Evolutionary conservation across 2,113 vertebrate species (phyloP), one percentile per base, ranked within the genome.

Genomic region (Rynchops niger): DNA sequence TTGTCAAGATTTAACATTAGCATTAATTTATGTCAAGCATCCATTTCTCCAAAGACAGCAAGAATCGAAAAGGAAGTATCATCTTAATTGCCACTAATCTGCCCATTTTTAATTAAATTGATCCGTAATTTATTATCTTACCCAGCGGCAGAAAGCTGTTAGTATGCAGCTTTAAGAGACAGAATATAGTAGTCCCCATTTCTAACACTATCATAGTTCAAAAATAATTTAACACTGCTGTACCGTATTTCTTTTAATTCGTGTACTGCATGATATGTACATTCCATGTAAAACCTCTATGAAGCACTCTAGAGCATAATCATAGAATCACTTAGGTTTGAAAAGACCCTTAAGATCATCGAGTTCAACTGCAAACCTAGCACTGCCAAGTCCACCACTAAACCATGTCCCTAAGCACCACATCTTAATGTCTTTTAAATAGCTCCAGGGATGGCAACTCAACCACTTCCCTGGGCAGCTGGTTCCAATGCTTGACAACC

Each of bases 11-110:
- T 97, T 97, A 98, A 97, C 94, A 97, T 95, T 97, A 98, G 93
- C 95, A 97, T 97, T 97, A 98, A 98, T 98, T 98, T 98, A 98
- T 96, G 95, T 97, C 97, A 98, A 91, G 89, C 86, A 98, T 97
- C 95, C 96, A 97, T 97, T 97, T 95, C 92, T 97, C 91, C 89
- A 93, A 97, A 98, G 96, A 97, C 93, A 97, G 97, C 86, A 96
- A 85, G 71, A 90, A 97, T 86, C 1, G 4, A 94, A 98, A 97
- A 87, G 88, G 88, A 98, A 98, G 97, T 96, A 97, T 97, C 94
- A 93, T 95, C 94, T 97, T 98, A 98, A 98, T 98, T 98, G 96
- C 86, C 96, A 97, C 84, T 97, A 98, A 98, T 98, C 94, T 97
- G 82, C 21, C 40, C 92, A 94, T 97, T 98, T 98, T 97, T 95